Evolutionary conservation across 64 coral and sea anemone genomes (phyloP).

Genomic region (Dendronephthya gigantea): DNA sequence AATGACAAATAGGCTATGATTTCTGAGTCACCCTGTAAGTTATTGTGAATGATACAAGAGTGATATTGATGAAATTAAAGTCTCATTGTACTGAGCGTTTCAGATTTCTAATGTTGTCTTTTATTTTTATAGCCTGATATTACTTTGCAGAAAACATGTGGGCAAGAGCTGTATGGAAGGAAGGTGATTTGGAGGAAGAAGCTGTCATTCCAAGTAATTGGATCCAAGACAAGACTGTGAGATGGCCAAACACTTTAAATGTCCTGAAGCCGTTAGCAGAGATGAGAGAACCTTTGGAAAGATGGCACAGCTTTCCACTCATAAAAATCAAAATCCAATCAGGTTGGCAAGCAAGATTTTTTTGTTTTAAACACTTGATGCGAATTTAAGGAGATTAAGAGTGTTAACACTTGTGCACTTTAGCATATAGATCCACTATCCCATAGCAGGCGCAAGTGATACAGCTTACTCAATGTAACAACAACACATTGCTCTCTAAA

Average conservation of each 20-base stretch:
- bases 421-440: no score
- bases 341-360: background rate
- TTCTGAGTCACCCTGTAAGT: no score
- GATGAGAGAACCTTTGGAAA: background rate
- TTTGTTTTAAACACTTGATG: background rate
- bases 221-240: background rate
- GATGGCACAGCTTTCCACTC: background rate
- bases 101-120: no score
- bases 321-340: background rate
- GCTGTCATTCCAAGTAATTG: background rate
- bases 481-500: no score
- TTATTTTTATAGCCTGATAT: background rate
- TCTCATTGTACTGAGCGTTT: no score
- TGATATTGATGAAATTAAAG: background rate
- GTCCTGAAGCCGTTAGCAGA: background rate
- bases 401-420: background rate
- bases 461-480: no score
- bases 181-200: background rate
- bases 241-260: background rate
- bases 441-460: no score
- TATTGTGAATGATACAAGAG: background rate
- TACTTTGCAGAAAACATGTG: background rate
- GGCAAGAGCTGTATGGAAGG: background rate
- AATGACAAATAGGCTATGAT: background rate
- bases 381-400: background rate